Base-by-base conservation (phyloP, 2,888 invertebrate species). In the Papilio demoleus region DNA sequence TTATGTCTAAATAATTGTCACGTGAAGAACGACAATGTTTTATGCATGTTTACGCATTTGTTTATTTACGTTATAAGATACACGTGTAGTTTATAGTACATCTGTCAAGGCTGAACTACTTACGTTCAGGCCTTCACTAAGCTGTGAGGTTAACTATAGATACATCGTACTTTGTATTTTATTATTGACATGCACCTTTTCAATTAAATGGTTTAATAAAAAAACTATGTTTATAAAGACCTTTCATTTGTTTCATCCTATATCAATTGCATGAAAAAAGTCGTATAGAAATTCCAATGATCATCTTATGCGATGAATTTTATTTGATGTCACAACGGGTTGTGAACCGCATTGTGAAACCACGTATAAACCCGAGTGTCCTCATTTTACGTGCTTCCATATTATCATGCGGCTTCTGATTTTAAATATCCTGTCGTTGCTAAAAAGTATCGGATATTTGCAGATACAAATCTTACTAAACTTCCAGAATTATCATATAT, bases 61-160 rank as follows among this genome's bases (percentile, higher is more conserved):
- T 53, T 64, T 65, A 65, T 65, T 65, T 53, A 65, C 36, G 40
- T 24, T 61, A 12, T 9, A 11, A 50, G 17, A 12, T 50, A 50
- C 65, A 47, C 47, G 47, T 47, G 47, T 22, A 47, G 22, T 8
- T 42, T 47, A 47, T 22, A 22, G 22, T 58, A 59, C 27, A 65
- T 45, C 65, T 19, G 12, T 58, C 58, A 59, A 65, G 45, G 65
- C 59, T 65, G 58, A 65, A 59, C 22, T 40, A 65, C 58, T 58
- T 65, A 65, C 45, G 34, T 45, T 56, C 31, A 56, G 24, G 31
- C 42, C 31, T 58, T 59, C 42, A 17, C 58, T 65, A 58, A 65
- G 65, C 65, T 22, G 11, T 45, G 34, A 65, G 65, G 58, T 65
- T 65, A 58, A 22, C 6, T 45, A 34, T 47, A 19, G 19, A 53